Base-by-base conservation (phyloP, 2,113 vertebrate species). In the Charina bottae region DNA sequence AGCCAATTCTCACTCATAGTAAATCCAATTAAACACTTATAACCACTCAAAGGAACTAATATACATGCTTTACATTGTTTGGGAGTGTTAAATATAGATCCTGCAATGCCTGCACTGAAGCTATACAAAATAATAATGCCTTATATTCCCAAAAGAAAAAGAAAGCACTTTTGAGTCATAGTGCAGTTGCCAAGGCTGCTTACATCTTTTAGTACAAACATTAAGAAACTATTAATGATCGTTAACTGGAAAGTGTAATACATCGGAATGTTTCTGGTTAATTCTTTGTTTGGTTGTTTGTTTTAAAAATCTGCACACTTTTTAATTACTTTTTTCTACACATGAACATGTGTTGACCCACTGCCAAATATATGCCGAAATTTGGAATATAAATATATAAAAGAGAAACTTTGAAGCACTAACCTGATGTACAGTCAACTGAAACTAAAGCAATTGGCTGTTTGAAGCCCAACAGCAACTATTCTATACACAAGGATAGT, bases 181-280 rank as follows among this genome's bases (percentile, higher is more conserved):
- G 17, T 72, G 84, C 84, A 64, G 23, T 85, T 15, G 62, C 54
- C 87, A 89, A 89, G 24, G 7, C 33, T 59, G 46, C 56, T 64
- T 42, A 60, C 83, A n/a, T 13, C 17, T 68, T 85, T 55, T 85
- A 89, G 42, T 23, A 64, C n/a, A 68, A 56, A 64, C 9, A 2
- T 42, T 28, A 53, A 83, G 55, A 42, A 55, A 55, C n/a, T 33
- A 90, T 10, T 13, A 42, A 59, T 56, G 10, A 17, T 3, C n/a
- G 17, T 2, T 17, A 42, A 42, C 42, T 42, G 42, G 13, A 78
- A 28, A 92, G 37, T 49, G 26, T n/a, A 56, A 78, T 33, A 54
- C 54, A 94, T 95, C 93, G 92, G 93, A 92, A 91, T 96, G 95
- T 78, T 83, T 90, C 84, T 90, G 92, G 86, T 92, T 49, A 95